Conservation (phyloP, 2,888 invertebrate species). For the Drosophila mercatorum region DNA sequence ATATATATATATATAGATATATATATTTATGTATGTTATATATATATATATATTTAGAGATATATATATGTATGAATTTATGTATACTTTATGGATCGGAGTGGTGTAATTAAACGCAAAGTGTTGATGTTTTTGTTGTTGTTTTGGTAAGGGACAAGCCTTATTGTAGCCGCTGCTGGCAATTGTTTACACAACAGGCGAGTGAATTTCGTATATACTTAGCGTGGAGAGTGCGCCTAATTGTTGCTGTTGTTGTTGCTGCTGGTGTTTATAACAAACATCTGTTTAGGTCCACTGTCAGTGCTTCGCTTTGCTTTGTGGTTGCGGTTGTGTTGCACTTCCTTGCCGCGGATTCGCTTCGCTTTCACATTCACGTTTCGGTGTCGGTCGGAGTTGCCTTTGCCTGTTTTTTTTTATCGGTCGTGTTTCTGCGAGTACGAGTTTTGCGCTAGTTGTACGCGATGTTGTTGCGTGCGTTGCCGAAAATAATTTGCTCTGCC, state of each 20-base stretch:
- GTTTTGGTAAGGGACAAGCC: not conserved
- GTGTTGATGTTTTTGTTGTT: constrained; percentile 19
- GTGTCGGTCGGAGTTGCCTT: constrained; percentile 47
- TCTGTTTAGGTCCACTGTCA: constrained; percentile 36
- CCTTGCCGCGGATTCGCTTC: constrained; percentile 56
- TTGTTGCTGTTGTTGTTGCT: constrained; percentile 22
- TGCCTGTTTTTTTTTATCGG: constrained; percentile 43
- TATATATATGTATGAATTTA: constrained; percentile 21
- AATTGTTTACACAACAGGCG: constrained; percentile 56
- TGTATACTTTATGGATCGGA: constrained; percentile 37
- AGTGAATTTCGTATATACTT: constrained; percentile 28
- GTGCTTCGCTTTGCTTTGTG: constrained; percentile 24
- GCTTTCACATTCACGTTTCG: constrained; percentile 62
- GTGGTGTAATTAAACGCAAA: constrained; percentile 33
- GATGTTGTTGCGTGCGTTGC: constrained; percentile 33
- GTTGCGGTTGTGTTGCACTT: constrained; percentile 46
- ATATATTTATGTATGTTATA: constrained; percentile 14
- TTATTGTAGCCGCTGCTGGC: constrained; percentile 15
- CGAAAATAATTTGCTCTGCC: constrained; percentile 32
- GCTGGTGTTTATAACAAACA: constrained; percentile 43
- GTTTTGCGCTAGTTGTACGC: constrained; percentile 35
- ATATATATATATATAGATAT: constrained; percentile 23
- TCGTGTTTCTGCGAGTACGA: constrained; percentile 43
- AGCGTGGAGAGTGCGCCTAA: constrained; percentile 29
- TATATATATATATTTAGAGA: constrained; percentile 1